Conservation (phyloP, 1,140 invertebrate species). For the Ostrea denselamellosa region DNA sequence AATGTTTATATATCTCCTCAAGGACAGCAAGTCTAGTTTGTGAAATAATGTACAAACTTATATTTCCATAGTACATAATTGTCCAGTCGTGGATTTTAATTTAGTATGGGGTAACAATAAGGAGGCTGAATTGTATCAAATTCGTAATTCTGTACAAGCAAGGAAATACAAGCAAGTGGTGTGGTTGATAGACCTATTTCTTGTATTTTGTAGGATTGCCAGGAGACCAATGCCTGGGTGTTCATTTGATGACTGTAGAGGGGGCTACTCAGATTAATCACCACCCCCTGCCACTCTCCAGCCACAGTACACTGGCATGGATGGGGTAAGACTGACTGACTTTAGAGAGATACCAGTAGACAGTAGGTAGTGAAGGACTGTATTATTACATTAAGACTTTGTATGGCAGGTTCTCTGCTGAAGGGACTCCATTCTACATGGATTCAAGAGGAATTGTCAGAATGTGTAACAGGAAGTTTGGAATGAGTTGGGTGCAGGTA, state of each 20-base stretch:
- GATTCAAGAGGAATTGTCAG: constrained; percentile 84
- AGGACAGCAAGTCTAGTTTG: no score
- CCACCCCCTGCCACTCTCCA: constrained; percentile 84
- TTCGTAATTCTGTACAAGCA: no score
- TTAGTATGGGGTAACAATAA: no score
- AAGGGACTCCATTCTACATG: constrained; percentile 82
- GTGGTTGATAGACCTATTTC: no score
- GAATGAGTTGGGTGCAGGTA: constrained; percentile 87
- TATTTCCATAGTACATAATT: no score
- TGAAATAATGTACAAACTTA: no score
- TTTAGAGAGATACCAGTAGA: neutral
- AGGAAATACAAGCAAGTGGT: no score
- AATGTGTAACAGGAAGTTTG: constrained; percentile 85
- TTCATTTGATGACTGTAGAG: constrained; percentile 76
- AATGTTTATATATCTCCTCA: no score
- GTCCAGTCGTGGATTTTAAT: no score
- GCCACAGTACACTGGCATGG: constrained; percentile 87
- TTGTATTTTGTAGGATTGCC: constrained; percentile 70
- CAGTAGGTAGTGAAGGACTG: neutral
- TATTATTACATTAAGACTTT: neutral
- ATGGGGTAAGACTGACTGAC: constrained; percentile 81
- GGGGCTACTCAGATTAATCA: constrained; percentile 66
- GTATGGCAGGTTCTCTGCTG: constrained; percentile 83
- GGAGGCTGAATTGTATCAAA: no score
- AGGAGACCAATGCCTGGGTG: constrained; percentile 79